phyloP scores from a whole-genome alignment of 1,140 invertebrate species.

The Bemisia tabaci region DNA sequence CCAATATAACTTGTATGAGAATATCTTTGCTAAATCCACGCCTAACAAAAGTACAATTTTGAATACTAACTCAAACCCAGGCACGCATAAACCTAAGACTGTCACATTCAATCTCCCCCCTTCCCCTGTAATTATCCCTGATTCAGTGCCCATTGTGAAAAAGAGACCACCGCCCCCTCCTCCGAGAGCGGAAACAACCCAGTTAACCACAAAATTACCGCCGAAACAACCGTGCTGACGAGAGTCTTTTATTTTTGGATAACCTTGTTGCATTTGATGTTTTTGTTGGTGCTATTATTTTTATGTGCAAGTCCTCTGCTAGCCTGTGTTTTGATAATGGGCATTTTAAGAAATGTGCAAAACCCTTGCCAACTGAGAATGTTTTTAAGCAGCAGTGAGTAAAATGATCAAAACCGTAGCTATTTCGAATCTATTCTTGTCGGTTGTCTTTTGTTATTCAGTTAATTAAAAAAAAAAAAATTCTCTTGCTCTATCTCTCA shows the following conservation, averaged over 20 bases:
- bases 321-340: no score
- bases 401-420: no score
- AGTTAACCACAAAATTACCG: slow-evolving; percentile 36
- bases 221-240: not conserved
- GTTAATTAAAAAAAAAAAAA: no score
- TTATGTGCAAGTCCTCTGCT: no score
- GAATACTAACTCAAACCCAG: not conserved
- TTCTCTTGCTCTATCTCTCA: no score
- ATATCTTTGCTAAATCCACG: slow-evolving; percentile 36
- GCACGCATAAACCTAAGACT: slow-evolving; percentile 6
- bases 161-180: slow-evolving; percentile 62
- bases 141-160: slow-evolving; percentile 35
- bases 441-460: no score
- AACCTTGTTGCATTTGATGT: not conserved
- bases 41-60: not conserved
- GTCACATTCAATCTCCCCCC: slow-evolving; percentile 10
- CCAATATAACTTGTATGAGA: slow-evolving; percentile 42
- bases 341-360: no score
- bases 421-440: no score
- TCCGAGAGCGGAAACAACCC: slow-evolving; percentile 61
- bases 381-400: no score
- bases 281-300: not conserved
- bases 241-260: not conserved
- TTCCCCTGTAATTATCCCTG: slow-evolving; percentile 11
- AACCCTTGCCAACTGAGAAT: no score